phyloP scores from a whole-genome alignment of 2,113 vertebrate species.

The Actenoides lindsayi region DNA sequence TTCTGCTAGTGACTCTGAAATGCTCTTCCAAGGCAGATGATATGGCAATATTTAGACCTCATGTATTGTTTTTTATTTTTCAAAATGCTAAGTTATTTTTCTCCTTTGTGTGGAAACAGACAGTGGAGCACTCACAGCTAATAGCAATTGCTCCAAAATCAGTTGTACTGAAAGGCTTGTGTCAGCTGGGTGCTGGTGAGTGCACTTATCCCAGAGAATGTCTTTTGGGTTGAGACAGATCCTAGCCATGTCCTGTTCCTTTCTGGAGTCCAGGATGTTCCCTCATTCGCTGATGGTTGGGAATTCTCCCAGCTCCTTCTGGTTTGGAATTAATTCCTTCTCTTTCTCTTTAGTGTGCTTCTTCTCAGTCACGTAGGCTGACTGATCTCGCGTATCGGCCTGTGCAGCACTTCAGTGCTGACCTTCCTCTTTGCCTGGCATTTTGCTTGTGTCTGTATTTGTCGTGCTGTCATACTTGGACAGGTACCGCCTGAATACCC shows the following conservation, averaged over 20 bases:
- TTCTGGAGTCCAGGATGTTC: background rate
- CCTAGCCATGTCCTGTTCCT: background rate
- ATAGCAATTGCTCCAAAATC: background rate
- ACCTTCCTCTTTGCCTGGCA: background rate
- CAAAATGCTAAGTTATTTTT: background rate
- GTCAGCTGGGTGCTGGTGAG: background rate
- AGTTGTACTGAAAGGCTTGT: background rate
- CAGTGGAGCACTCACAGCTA: background rate
- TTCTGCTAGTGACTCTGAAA: background rate
- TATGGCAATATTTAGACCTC: background rate
- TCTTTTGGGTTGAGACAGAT: background rate
- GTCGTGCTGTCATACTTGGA: fast-evolving
- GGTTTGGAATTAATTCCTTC: background rate
- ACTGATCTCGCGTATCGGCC: background rate
- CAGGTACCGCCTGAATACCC: background rate
- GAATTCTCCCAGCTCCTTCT: background rate
- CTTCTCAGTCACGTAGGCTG: background rate
- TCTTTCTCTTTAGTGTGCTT: background rate
- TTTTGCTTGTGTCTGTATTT: background rate
- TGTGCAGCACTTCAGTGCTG: background rate
- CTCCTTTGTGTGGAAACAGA: background rate
- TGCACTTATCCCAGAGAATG: background rate
- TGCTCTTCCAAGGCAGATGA: background rate
- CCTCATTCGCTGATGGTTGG: background rate
- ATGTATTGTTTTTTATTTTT: background rate